Conservation (phyloP, 2,797 vertebrate genomes). For the Danio choprae region DNA sequence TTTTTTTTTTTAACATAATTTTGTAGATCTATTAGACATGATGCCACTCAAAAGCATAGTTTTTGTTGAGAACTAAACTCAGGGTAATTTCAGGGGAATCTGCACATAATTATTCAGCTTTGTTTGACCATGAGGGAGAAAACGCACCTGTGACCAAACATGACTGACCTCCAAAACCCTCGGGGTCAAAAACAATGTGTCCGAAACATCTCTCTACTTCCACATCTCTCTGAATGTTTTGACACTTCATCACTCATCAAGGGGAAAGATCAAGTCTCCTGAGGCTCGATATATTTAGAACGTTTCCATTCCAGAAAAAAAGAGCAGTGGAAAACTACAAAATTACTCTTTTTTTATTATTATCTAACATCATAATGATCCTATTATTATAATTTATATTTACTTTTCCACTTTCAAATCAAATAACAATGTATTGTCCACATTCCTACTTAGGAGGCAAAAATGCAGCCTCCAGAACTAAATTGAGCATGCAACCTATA, state of each 20-base stretch:
- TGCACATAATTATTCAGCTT: constrained; percentile 31
- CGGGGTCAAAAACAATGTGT: constrained; percentile 13
- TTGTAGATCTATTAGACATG: not conserved
- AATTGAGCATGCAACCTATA: not conserved
- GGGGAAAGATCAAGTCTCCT: constrained; percentile 34
- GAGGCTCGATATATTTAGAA: constrained; percentile 34
- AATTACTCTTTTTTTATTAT: not conserved
- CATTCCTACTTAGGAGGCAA: not conserved
- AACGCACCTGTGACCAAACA: constrained; percentile 37
- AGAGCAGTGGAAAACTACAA: not conserved
- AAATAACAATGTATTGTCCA: not conserved
- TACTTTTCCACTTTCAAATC: not conserved
- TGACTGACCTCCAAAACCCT: constrained; percentile 7
- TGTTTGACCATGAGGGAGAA: constrained; percentile 30
- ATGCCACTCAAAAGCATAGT: not conserved
- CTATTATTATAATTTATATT: no score
- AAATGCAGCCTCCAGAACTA: not conserved
- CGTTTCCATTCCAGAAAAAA: not conserved
- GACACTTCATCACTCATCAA: constrained; percentile 44
- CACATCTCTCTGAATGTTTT: constrained; percentile 4
- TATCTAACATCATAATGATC: not conserved
- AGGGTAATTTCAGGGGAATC: not conserved
- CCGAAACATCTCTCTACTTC: not conserved
- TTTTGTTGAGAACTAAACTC: not conserved
- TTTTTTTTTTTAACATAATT: no score